Evolutionary conservation across 23 tunicate genomes (phyloP).

Genomic region (Trididemnum clinides): DNA sequence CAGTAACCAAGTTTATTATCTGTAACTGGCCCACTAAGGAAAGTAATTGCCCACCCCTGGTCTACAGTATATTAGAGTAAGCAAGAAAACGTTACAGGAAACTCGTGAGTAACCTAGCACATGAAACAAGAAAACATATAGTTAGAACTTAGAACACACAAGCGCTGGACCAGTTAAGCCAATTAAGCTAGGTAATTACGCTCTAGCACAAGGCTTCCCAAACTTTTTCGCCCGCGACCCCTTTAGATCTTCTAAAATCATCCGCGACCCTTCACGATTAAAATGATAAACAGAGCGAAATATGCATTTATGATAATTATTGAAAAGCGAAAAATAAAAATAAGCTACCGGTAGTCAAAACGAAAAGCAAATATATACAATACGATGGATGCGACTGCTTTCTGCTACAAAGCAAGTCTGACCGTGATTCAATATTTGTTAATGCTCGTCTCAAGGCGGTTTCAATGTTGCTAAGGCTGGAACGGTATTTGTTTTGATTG

Average conservation of each 20-base stretch:
- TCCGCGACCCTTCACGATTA: conserved; percentile 28
- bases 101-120: too few species aligned
- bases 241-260: conserved; percentile 4
- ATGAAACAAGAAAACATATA: too few species aligned
- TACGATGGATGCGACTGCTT: conserved; percentile 44
- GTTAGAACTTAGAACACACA: too few species aligned
- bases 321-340: neutral
- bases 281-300: conserved; percentile 26
- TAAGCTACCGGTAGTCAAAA: conserved; percentile 3
- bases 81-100: too few species aligned
- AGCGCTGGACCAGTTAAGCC: too few species aligned
- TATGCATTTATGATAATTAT: conserved; percentile 21
- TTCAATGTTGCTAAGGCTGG: conserved; percentile 33
- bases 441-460: conserved; percentile 32
- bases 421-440: conserved; percentile 28
- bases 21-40: too few species aligned
- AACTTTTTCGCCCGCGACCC: conserved; percentile 35
- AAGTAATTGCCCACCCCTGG: too few species aligned
- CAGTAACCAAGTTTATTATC: too few species aligned
- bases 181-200: too few species aligned
- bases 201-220: conserved; percentile 33
- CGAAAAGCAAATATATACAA: conserved; percentile 4
- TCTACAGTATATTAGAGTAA: too few species aligned
- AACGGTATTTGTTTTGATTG: conserved; percentile 37
- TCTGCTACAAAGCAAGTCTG: conserved; percentile 40